Evolutionary conservation across 2,797 vertebrate genomes (phyloP).

Genomic region (Lagocephalus sceleratus): DNA sequence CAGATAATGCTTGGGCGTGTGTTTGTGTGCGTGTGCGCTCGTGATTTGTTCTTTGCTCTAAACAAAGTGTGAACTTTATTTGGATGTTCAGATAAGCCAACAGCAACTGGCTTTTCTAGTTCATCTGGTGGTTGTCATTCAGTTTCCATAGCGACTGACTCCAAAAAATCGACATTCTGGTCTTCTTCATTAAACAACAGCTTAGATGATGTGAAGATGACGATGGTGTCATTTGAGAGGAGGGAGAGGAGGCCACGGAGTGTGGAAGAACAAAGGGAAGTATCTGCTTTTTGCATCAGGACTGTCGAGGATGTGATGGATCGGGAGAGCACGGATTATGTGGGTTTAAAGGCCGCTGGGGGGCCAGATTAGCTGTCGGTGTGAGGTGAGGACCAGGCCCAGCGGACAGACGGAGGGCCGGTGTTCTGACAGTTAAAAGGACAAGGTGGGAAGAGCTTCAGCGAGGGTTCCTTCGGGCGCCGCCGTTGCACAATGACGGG

Average conservation of each 20-base stretch:
- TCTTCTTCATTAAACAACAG: neutral
- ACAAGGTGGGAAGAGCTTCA: neutral
- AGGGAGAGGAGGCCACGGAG: no score
- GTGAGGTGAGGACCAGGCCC: no score
- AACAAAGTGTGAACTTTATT: neutral
- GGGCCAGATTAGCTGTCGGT: neutral
- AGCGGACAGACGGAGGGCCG: neutral
- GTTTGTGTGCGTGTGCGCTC: no score
- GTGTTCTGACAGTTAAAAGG: neutral
- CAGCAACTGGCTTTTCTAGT: conserved; percentile 70
- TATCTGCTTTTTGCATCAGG: no score
- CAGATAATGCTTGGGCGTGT: no score
- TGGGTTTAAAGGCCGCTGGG: no score
- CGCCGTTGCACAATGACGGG: neutral
- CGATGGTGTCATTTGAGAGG: neutral
- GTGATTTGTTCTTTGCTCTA: no score
- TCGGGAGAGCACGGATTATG: no score
- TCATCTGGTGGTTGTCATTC: conserved; percentile 38
- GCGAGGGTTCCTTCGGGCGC: neutral
- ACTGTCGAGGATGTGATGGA: no score
- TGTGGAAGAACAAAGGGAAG: no score
- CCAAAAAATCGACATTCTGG: conserved; percentile 23
- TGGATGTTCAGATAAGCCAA: conserved; percentile 3
- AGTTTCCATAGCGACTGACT: neutral
- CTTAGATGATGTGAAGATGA: neutral